Conservation (phyloP, 2,888 invertebrate genomes). For the Pseudococcus viburni region DNA sequence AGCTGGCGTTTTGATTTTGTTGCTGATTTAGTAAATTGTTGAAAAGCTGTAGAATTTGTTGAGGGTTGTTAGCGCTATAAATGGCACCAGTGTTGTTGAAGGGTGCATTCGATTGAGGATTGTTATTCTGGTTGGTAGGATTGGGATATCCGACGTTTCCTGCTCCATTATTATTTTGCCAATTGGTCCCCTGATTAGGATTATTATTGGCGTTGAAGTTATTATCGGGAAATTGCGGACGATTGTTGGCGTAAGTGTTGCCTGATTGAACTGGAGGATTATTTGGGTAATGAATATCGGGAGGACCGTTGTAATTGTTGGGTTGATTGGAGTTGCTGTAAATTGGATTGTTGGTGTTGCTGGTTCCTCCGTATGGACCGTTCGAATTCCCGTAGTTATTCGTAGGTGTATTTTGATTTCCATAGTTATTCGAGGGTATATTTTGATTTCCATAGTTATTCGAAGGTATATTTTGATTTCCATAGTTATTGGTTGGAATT, state of each 20-base stretch:
- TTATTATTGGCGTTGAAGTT: background rate
- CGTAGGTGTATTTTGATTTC: background rate
- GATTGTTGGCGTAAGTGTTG: slow-evolving; percentile 1
- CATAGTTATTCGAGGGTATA: background rate
- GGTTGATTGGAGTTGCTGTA: slow-evolving; percentile 11
- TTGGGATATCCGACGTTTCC: background rate
- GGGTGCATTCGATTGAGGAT: background rate
- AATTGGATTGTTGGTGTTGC: background rate
- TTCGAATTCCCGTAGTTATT: slow-evolving; percentile 30
- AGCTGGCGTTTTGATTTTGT: slow-evolving; percentile 13
- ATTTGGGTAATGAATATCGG: background rate
- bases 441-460: slow-evolving; percentile 17
- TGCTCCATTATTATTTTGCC: slow-evolving; percentile 1
- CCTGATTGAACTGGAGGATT: slow-evolving; percentile 12
- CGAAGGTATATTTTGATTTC: background rate
- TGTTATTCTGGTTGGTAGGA: background rate
- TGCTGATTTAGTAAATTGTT: slow-evolving; percentile 16
- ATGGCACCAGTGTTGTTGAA: slow-evolving; percentile 10
- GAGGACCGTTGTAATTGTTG: background rate
- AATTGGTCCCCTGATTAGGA: background rate
- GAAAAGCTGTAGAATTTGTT: slow-evolving; percentile 40
- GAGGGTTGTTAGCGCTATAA: slow-evolving; percentile 23
- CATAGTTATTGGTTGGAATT: background rate
- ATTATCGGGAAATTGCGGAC: slow-evolving; percentile 6
- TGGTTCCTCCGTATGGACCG: background rate